Evolutionary conservation across 23 tunicate genomes (phyloP).

Genomic region (Oikopleura dioica): DNA sequence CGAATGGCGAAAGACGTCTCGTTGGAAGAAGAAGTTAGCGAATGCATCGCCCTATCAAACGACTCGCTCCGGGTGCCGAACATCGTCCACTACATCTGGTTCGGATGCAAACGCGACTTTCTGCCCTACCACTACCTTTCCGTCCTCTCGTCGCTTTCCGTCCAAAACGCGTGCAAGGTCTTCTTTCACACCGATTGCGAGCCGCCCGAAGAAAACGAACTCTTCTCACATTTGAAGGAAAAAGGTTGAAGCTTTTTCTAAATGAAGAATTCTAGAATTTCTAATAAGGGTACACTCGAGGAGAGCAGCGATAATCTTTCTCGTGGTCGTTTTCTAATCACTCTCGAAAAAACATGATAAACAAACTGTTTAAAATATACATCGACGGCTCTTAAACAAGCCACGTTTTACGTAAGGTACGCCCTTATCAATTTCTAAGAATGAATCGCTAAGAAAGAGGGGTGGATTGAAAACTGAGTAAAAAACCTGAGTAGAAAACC

Average conservation of each 20-base stretch:
- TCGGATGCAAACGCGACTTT: background rate
- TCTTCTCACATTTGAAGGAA: background rate
- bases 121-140: background rate
- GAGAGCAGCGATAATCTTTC: no score
- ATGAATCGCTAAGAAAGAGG: no score
- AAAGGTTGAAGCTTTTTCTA: background rate
- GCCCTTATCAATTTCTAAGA: no score
- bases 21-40: background rate
- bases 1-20: background rate
- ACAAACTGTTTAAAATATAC: no score
- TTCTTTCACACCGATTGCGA: background rate
- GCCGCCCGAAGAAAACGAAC: background rate
- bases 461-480: no score
- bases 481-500: no score
- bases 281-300: no score
- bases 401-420: no score
- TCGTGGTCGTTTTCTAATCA: no score
- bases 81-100: constrained; percentile 8
- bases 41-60: background rate
- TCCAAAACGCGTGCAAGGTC: background rate
- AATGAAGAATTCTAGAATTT: no score
- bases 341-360: no score
- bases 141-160: background rate
- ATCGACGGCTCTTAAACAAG: no score
- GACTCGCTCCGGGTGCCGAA: background rate